Evolutionary conservation across 2,113 vertebrate genomes (phyloP).

Genomic region (Cyprinodon variegatus): DNA sequence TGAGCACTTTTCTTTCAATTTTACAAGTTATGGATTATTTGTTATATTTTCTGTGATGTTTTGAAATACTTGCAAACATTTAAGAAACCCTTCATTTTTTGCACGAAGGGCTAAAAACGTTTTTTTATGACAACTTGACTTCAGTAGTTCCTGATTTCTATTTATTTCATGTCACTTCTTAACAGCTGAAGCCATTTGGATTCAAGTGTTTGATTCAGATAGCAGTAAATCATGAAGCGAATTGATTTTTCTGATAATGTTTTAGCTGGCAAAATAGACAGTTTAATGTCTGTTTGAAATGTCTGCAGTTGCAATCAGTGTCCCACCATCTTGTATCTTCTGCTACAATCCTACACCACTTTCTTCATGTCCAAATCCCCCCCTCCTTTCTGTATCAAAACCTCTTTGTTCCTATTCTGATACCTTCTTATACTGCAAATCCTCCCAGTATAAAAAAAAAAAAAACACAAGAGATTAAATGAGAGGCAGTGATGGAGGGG

Average conservation of each 20-base stretch:
- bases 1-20: not conserved
- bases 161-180: not conserved
- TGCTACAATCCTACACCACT: conserved; percentile 40
- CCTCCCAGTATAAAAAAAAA: conserved; percentile 36
- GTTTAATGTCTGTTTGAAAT: not conserved
- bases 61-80: not conserved
- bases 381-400: conserved; percentile 40
- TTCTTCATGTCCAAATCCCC: conserved; percentile 47
- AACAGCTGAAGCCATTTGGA: conserved; percentile 21
- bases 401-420: conserved; percentile 49
- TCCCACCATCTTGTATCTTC: conserved; percentile 25
- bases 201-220: conserved; percentile 4
- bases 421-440: conserved; percentile 54
- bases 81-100: not conserved
- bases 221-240: not conserved
- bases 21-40: not conserved
- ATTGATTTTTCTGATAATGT: not conserved
- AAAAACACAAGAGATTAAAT: conserved; percentile 58
- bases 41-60: not conserved
- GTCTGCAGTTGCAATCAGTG: conserved; percentile 1
- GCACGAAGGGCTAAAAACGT: not conserved
- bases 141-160: not conserved
- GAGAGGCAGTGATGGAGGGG: conserved; percentile 61
- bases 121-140: not conserved
- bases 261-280: not conserved